phyloP scores from a whole-genome alignment of 2,113 vertebrate genomes.

The Phaethon lepturus region DNA sequence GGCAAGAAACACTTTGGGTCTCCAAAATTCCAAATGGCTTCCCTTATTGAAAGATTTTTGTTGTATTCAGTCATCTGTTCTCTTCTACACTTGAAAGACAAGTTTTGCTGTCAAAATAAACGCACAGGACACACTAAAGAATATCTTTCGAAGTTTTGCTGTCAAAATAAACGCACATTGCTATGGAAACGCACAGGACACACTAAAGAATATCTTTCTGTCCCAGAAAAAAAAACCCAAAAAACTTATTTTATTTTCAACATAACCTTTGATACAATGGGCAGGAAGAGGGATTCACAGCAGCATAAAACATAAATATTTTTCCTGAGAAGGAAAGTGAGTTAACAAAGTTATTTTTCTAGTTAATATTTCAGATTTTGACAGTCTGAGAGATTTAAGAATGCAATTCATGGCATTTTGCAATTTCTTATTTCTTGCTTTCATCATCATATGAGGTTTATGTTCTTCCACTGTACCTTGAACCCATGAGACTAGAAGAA shows the following conservation, averaged over 20 bases:
- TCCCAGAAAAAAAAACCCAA: not conserved
- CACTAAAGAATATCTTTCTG: not conserved
- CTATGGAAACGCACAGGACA: not conserved
- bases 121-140: not conserved
- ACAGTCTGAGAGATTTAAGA: not conserved
- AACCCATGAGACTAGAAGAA: not conserved
- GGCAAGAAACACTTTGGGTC: conserved; percentile 47
- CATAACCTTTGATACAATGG: not conserved
- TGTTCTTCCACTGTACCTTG: not conserved
- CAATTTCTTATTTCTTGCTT: not conserved
- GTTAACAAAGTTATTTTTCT: not conserved
- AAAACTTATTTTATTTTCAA: not conserved
- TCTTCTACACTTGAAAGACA: not conserved
- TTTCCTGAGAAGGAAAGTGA: not conserved
- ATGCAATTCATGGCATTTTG: not conserved
- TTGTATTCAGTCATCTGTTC: not conserved
- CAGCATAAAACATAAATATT: not conserved
- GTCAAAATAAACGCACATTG: not conserved
- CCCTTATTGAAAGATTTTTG: conserved; percentile 23
- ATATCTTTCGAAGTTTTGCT: not conserved
- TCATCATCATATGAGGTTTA: not conserved
- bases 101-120: conserved; percentile 19
- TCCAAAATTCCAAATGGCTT: conserved; percentile 54
- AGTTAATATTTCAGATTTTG: not conserved
- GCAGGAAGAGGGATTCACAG: not conserved